Evolutionary conservation across 1,140 invertebrate genomes (phyloP).

Genomic region (Harpegnathos saltator): DNA sequence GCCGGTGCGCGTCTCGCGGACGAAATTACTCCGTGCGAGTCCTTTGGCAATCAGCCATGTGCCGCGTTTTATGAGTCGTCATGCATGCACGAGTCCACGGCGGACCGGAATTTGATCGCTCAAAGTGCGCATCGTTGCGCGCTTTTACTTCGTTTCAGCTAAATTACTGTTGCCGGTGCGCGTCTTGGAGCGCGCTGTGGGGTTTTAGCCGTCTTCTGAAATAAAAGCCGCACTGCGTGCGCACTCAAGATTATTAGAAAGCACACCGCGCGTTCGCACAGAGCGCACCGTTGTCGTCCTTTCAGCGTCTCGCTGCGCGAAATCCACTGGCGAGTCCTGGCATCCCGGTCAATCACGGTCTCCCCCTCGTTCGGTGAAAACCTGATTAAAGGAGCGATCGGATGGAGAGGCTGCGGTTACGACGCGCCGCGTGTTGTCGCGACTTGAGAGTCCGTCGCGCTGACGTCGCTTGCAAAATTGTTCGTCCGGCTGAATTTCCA

Average conservation of each 20-base stretch:
- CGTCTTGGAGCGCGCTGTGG: neutral
- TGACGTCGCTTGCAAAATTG: conserved; percentile 13
- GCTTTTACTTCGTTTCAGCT: conserved; percentile 33
- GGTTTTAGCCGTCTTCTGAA: conserved; percentile 42
- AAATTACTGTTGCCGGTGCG: conserved; percentile 44
- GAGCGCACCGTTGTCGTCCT: neutral
- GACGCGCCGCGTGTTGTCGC: neutral
- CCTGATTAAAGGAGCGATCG: conserved; percentile 11
- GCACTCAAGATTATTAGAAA: conserved; percentile 57
- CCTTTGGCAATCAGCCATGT: neutral
- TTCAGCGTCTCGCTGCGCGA: neutral
- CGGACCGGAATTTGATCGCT: conserved; percentile 23
- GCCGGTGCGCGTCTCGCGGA: neutral
- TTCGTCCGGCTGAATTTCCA: too few species aligned
- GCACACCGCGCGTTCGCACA: conserved; percentile 2
- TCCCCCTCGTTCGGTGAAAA: neutral
- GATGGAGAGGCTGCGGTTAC: neutral
- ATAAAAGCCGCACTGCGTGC: conserved; percentile 40
- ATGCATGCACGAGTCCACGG: neutral
- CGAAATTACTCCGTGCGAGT: neutral
- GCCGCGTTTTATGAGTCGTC: neutral
- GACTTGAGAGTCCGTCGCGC: neutral
- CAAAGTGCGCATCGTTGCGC: conserved; percentile 2
- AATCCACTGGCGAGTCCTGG: neutral
- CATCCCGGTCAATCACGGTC: conserved; percentile 1